Evolutionary conservation across 2,113 vertebrate species (phyloP).

Genomic region (Butastur rufipennis): DNA sequence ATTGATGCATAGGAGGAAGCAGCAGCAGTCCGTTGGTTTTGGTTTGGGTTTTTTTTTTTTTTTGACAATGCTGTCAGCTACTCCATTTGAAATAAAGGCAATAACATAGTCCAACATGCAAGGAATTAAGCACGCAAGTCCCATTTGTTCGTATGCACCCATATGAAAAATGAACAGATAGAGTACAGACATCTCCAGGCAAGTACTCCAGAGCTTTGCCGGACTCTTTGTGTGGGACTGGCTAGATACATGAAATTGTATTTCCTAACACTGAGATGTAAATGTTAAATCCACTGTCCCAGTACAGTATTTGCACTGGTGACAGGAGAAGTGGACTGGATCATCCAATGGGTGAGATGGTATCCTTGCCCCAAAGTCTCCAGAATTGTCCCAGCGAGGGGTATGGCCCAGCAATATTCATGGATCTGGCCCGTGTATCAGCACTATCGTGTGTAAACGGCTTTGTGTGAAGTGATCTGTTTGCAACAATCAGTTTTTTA

Average conservation of each 20-base stretch:
- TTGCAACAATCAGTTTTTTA: background rate
- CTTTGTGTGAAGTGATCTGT: rapidly evolving
- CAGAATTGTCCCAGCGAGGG: background rate
- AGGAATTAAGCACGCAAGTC: background rate
- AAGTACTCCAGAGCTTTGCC: background rate
- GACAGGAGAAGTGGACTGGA: background rate
- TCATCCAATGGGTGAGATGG: background rate
- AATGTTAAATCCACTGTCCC: background rate
- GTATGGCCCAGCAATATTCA: rapidly evolving
- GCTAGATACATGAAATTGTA: rapidly evolving
- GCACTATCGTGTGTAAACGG: rapidly evolving
- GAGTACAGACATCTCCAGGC: background rate
- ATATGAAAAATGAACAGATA: background rate
- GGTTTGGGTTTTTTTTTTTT: rapidly evolving
- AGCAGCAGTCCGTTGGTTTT: background rate
- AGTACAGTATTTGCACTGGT: too few species aligned
- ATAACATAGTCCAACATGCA: background rate
- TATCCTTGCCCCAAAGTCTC: background rate
- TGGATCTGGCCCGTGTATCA: background rate
- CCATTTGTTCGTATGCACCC: background rate
- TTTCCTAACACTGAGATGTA: background rate
- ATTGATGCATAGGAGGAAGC: background rate
- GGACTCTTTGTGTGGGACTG: too few species aligned
- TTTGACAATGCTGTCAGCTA: background rate
- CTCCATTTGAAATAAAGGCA: background rate